These are phyloP conservation scores for Ageneiosus marmoratus DNA, from an alignment of 2,113 vertebrate genomes.

Conservation along the genomic window DNA sequence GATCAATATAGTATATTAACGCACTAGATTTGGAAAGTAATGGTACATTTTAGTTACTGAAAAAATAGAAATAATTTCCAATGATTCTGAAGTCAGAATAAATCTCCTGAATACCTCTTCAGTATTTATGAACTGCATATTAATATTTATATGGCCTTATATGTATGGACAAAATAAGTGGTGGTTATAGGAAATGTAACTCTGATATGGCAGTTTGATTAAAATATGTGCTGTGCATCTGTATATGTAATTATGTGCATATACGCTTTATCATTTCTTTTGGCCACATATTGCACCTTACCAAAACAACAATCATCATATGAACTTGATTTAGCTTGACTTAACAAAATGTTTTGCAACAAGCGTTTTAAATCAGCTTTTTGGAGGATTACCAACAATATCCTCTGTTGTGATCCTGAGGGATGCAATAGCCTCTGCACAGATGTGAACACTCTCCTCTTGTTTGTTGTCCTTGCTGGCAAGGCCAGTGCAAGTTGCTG, in stretches of 20 bases:
- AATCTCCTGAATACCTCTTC: neutral
- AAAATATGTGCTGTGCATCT: constrained; percentile 66
- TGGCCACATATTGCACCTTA: constrained; percentile 73
- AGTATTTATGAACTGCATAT: constrained; percentile 43
- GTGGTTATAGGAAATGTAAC: constrained; percentile 27
- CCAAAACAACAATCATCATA: constrained; percentile 33
- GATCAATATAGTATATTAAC: neutral
- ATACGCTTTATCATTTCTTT: constrained; percentile 66
- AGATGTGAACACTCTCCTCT: constrained; percentile 93
- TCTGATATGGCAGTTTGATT: constrained; percentile 36
- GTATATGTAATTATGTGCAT: constrained; percentile 73
- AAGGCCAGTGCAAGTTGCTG: constrained; percentile 51
- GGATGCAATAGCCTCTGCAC: constrained; percentile 96
- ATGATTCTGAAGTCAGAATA: neutral
- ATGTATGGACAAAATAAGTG: constrained; percentile 1
- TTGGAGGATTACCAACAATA: constrained; percentile 74
- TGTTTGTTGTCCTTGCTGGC: constrained; percentile 76
- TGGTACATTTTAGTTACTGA: constrained; percentile 22
- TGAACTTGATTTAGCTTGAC: constrained; percentile 35
- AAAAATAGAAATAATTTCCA: constrained; percentile 37
- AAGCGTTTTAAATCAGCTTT: constrained; percentile 66
- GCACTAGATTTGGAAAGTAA: constrained; percentile 21
- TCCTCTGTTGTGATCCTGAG: constrained; percentile 93
- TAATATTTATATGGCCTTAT: constrained; percentile 35
- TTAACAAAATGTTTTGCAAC: constrained; percentile 29